Conservation (phyloP, 2,797 vertebrate species). For the Rhincodon typus region DNA sequence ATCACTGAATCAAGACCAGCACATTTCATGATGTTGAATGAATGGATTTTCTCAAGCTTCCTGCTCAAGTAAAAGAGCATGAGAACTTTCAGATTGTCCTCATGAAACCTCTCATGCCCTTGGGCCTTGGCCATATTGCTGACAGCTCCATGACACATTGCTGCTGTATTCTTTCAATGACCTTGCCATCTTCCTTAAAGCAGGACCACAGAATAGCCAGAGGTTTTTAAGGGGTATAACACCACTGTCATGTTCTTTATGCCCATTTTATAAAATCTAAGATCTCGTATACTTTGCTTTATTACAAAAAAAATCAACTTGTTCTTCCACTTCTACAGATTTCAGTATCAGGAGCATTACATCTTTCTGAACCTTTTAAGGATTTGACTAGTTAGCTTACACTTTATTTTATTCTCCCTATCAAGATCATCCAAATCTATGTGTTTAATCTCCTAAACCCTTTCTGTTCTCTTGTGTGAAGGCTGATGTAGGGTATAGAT, state of each 20-base stretch:
- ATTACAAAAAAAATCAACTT: too few relatives aligned
- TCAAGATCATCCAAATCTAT: neutral
- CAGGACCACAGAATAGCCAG: neutral
- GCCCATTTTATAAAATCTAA: neutral
- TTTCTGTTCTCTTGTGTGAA: neutral
- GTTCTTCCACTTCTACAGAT: too few relatives aligned
- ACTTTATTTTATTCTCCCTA: neutral
- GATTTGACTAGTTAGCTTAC: neutral
- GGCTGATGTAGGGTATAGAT: neutral
- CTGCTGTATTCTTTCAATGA: neutral
- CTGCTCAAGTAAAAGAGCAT: neutral
- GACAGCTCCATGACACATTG: neutral
- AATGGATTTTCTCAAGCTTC: neutral
- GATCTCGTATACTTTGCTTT: neutral
- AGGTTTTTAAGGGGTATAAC: neutral
- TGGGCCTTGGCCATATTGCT: neutral
- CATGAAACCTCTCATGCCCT: neutral
- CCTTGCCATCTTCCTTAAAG: neutral
- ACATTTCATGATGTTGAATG: neutral
- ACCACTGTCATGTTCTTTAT: neutral
- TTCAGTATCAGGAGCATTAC: too few relatives aligned
- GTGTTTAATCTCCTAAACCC: neutral
- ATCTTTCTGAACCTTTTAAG: neutral
- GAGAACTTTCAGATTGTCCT: neutral
- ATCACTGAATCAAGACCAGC: neutral